Evolutionary conservation across 1,140 invertebrate genomes (phyloP).

Genomic region (Drosophila hydei): DNA sequence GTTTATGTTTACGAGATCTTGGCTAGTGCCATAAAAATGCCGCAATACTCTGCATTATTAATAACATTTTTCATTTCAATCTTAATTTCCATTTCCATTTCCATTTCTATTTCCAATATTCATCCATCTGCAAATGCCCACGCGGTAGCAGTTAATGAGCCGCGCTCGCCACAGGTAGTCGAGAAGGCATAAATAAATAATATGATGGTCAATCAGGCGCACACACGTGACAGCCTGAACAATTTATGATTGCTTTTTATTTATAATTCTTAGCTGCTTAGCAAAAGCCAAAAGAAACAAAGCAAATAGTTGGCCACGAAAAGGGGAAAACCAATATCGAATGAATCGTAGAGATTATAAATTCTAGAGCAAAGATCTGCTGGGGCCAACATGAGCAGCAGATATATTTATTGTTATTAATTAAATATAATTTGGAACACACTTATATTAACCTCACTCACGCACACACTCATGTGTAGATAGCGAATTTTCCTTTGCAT

Average conservation of each 20-base stretch:
- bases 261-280: slow-evolving; percentile 19
- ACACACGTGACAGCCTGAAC: slow-evolving; percentile 65
- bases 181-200: slow-evolving; percentile 59
- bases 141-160: slow-evolving; percentile 57
- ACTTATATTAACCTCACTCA: background rate
- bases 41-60: slow-evolving; percentile 21
- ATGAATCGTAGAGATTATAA: too few relatives aligned
- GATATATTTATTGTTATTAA: background rate
- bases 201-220: slow-evolving; percentile 54
- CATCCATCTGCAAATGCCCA: slow-evolving; percentile 30
- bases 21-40: slow-evolving; percentile 26
- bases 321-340: background rate
- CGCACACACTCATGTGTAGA: background rate
- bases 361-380: too few relatives aligned
- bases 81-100: slow-evolving; percentile 26
- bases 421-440: background rate
- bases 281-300: slow-evolving; percentile 1
- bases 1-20: slow-evolving; percentile 44
- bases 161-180: slow-evolving; percentile 57
- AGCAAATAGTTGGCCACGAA: background rate
- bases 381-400: background rate
- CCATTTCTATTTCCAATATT: slow-evolving; percentile 13
- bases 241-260: slow-evolving; percentile 68
- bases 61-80: slow-evolving; percentile 13
- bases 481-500: slow-evolving; percentile 1